Evolutionary conservation across 2,888 invertebrate genomes (phyloP).

Genomic region (Crematogaster levior): DNA sequence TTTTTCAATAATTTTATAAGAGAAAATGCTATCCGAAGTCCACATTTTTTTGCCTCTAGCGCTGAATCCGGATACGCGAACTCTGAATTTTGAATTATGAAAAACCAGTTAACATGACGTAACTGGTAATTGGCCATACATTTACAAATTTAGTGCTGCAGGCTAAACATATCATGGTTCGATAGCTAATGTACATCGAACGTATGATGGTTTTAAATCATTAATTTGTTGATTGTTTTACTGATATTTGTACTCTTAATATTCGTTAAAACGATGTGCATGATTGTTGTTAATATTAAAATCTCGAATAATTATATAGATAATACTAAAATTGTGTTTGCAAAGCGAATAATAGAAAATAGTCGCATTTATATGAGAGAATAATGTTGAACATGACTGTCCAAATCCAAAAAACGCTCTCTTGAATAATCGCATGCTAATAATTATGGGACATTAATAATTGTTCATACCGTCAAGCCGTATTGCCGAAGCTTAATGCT

Average conservation of each 20-base stretch:
- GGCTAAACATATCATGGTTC: constrained; percentile 39
- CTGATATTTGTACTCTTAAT: not conserved
- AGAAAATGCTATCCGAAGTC: not conserved
- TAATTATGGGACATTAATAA: constrained; percentile 35
- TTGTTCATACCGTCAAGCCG: constrained; percentile 11
- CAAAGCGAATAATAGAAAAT: constrained; percentile 11
- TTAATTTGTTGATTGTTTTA: constrained; percentile 18
- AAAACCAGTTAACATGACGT: constrained; percentile 1
- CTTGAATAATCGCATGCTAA: constrained; percentile 40
- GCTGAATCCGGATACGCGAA: not conserved
- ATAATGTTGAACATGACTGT: constrained; percentile 9
- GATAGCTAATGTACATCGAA: constrained; percentile 42
- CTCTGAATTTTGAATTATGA: not conserved
- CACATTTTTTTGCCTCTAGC: not conserved
- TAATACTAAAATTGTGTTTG: not conserved
- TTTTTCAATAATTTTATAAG: not conserved
- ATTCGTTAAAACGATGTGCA: not conserved
- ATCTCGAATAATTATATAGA: not conserved
- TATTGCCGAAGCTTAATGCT: constrained; percentile 19
- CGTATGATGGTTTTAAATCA: constrained; percentile 35
- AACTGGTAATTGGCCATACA: not conserved
- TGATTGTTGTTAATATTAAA: not conserved
- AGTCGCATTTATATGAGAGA: constrained; percentile 15
- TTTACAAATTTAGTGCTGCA: constrained; percentile 26
- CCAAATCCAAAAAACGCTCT: constrained; percentile 12